Conservation (phyloP, 2,888 invertebrate species). For the Clostera curtula region DNA sequence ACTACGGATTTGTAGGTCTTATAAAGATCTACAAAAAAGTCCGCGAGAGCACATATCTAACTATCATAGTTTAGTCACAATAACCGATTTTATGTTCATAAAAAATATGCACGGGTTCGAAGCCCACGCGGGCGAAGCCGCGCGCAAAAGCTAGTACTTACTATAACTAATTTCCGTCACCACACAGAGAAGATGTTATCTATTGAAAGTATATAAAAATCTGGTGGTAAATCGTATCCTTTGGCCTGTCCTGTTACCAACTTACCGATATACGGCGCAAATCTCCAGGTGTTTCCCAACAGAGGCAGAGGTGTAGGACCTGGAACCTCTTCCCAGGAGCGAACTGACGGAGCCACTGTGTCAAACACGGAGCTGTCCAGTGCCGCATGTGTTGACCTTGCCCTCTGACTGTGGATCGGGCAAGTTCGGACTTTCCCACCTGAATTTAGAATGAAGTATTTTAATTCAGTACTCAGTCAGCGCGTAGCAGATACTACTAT, state of each 20-base stretch:
- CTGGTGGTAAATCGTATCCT: no score
- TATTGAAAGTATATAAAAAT: no score
- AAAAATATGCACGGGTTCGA: no score
- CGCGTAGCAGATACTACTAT: not conserved
- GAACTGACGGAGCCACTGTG: slow-evolving; percentile 40
- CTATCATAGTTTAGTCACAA: no score
- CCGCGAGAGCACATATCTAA: no score
- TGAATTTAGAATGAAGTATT: slow-evolving; percentile 7
- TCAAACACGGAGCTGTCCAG: slow-evolving; percentile 44
- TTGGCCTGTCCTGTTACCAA: not conserved
- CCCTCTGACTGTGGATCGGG: slow-evolving; percentile 43
- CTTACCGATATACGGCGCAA: slow-evolving; percentile 76
- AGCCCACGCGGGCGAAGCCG: no score
- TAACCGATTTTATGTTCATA: no score
- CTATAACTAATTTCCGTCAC: no score
- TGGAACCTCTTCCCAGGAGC: slow-evolving; percentile 73
- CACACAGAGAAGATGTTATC: no score
- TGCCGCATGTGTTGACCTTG: slow-evolving; percentile 55
- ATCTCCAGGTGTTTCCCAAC: slow-evolving; percentile 78
- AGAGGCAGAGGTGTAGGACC: slow-evolving; percentile 77
- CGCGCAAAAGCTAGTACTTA: no score
- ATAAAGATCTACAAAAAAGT: no score
- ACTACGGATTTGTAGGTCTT: no score
- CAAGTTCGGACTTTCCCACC: slow-evolving; percentile 31
- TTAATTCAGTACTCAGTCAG: not conserved